Conservation (phyloP, 2,888 invertebrate genomes). For the Drosophila quasianomalipes region DNA sequence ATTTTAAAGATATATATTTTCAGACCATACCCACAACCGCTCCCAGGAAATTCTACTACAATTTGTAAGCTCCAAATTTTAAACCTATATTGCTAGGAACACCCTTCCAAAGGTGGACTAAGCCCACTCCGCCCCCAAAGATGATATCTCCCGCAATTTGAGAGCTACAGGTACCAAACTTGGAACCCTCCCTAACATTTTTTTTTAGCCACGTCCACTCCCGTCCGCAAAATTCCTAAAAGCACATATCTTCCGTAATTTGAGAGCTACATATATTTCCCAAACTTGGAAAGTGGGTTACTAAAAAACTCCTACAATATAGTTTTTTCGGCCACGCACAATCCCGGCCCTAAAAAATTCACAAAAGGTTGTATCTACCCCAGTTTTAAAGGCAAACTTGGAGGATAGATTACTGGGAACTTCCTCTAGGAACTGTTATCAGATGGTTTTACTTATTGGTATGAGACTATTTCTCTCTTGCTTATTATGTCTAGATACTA, state of each 20-base stretch:
- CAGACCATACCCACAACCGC: neutral
- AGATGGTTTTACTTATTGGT: neutral
- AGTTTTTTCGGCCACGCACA: too few species aligned
- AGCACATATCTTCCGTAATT: neutral
- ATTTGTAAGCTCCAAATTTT: neutral
- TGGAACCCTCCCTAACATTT: rapidly evolving
- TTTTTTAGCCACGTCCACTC: neutral
- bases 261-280: neutral
- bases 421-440: neutral
- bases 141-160: neutral
- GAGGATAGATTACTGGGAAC: neutral
- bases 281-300: neutral
- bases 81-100: neutral
- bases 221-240: neutral
- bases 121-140: neutral
- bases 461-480: neutral
- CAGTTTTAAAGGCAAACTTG: neutral
- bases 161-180: neutral
- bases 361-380: neutral
- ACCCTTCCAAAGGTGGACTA: neutral
- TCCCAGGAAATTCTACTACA: neutral
- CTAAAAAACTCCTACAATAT: too few species aligned
- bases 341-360: neutral
- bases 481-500: neutral
- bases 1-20: neutral